Evolutionary conservation across 1,140 invertebrate species (phyloP).

Genomic region (Muscidifurax raptorellus): DNA sequence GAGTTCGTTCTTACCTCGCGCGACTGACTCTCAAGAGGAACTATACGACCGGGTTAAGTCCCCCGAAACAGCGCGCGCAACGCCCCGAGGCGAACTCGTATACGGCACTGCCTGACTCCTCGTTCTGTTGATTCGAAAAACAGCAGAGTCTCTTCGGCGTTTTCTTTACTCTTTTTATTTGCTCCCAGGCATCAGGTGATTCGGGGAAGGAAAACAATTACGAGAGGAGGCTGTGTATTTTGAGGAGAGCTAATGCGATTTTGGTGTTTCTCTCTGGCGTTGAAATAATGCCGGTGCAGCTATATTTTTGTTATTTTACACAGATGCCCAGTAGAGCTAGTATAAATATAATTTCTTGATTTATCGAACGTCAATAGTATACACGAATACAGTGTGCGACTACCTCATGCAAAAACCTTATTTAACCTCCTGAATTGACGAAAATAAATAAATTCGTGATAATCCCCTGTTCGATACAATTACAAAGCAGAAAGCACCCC

Average conservation of each 20-base stretch:
- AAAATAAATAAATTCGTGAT: too few relatives aligned
- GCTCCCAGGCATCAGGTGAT: neutral
- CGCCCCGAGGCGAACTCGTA: neutral
- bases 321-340: too few relatives aligned
- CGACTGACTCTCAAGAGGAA: neutral
- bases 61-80: neutral
- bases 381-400: too few relatives aligned
- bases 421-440: too few relatives aligned
- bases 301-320: too few relatives aligned
- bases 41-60: constrained; percentile 12
- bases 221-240: neutral
- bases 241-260: neutral
- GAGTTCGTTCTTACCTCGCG: constrained; percentile 19
- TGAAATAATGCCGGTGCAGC: neutral
- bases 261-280: neutral
- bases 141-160: neutral
- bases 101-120: neutral
- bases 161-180: neutral
- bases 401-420: too few relatives aligned
- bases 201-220: neutral
- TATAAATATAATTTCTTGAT: too few relatives aligned
- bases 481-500: too few relatives aligned
- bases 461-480: too few relatives aligned
- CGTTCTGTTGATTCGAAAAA: constrained; percentile 11
- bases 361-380: too few relatives aligned